Evolutionary conservation across 1,140 invertebrate genomes (phyloP).

Genomic region (Ceratina japonica): DNA sequence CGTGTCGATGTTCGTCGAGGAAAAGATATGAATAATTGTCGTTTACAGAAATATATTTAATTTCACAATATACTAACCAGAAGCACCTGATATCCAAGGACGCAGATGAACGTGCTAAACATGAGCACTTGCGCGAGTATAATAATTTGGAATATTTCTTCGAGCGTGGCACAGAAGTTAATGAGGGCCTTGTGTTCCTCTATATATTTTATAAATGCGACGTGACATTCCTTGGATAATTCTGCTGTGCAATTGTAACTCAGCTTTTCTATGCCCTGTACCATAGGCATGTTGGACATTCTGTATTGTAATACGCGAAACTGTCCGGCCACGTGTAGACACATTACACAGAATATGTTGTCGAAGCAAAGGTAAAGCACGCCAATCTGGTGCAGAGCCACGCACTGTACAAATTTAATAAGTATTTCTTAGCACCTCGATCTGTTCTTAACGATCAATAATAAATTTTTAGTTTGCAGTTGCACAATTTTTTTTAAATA

Average conservation of each 20-base stretch:
- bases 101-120: slow-evolving; percentile 54
- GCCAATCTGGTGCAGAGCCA: slow-evolving; percentile 41
- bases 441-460: not conserved
- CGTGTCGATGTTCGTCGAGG: too few relatives aligned
- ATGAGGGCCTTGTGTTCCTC: slow-evolving; percentile 48
- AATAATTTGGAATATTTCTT: slow-evolving; percentile 37
- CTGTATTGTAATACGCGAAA: slow-evolving; percentile 59
- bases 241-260: not conserved
- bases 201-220: slow-evolving; percentile 26
- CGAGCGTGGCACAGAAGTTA: slow-evolving; percentile 36
- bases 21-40: not conserved
- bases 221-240: not conserved
- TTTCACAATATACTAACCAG: slow-evolving; percentile 39
- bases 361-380: slow-evolving; percentile 59
- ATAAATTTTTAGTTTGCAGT: not conserved
- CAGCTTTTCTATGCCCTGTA: too few relatives aligned
- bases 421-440: not conserved
- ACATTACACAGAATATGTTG: slow-evolving; percentile 54
- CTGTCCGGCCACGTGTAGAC: slow-evolving; percentile 50
- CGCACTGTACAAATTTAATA: slow-evolving; percentile 2
- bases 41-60: not conserved
- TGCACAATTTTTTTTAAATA: not conserved
- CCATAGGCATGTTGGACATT: not conserved
- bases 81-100: slow-evolving; percentile 53
- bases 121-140: slow-evolving; percentile 46